A percentile compares a stretch with the other conserved stretches of the same genome.
Evolutionary conservation across 2,797 vertebrate species (phyloP).

Genomic region (Scolopax rusticola): DNA sequence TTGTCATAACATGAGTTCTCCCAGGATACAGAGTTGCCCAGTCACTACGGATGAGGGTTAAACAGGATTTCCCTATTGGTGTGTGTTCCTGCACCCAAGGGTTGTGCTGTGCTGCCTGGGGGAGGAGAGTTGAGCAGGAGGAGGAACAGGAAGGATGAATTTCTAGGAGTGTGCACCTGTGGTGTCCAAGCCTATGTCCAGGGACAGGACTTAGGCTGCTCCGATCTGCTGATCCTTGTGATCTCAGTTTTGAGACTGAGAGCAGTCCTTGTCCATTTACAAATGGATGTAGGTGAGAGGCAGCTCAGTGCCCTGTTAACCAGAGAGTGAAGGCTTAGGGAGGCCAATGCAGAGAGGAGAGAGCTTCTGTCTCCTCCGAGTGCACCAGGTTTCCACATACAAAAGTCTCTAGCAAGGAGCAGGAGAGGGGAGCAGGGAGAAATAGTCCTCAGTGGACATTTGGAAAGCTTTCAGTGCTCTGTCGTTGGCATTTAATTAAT

Average conservation of each 20-base stretch:
- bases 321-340: not conserved
- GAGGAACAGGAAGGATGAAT: not conserved
- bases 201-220: not conserved
- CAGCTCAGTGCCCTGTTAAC: not conserved
- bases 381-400: not conserved
- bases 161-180: not conserved
- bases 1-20: not conserved
- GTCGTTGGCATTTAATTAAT: not conserved
- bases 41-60: not conserved
- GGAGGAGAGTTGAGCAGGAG: not conserved
- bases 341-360: not conserved
- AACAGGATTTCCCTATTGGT: not conserved
- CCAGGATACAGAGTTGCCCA: not conserved
- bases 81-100: not conserved
- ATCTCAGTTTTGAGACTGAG: not conserved
- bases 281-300: not conserved
- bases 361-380: not conserved
- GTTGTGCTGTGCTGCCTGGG: accelerated
- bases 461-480: not conserved
- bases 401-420: not conserved
- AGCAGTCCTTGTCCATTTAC: not conserved
- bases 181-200: not conserved
- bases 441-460: not conserved
- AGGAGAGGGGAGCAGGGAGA: not conserved
- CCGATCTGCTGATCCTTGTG: not conserved